Percentiles rank a stretch among this genome's conserved stretches.
Conservation (phyloP, 1,140 invertebrate species). For the Leptopilina boulardi region DNA sequence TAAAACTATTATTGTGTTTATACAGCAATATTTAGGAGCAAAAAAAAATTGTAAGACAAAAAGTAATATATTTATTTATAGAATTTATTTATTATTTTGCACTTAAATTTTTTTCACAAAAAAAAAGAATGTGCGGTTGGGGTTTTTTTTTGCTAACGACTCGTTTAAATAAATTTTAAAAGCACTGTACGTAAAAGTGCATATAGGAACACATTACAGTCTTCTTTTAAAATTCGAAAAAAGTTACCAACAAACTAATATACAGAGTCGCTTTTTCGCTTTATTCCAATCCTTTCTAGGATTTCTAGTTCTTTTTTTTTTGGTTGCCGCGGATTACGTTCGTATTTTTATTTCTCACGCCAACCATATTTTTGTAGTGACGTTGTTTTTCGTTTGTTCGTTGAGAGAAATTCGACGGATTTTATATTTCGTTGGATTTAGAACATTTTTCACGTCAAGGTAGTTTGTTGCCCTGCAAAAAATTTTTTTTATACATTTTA, state of each 20-base stretch:
- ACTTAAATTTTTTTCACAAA: neutral
- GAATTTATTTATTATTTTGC: too few species aligned
- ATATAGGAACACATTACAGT: neutral
- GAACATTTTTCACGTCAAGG: too few species aligned
- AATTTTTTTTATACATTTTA: too few species aligned
- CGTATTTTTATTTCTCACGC: conserved; percentile 24
- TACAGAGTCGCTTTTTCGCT: neutral
- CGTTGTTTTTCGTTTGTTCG: neutral
- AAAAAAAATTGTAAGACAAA: too few species aligned
- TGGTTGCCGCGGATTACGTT: neutral
- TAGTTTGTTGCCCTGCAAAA: too few species aligned
- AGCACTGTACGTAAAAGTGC: neutral
- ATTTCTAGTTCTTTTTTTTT: conserved; percentile 8
- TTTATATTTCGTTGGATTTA: neutral
- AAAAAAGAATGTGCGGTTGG: neutral
- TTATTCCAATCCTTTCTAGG: conserved; percentile 5
- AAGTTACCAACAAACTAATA: conserved; percentile 6
- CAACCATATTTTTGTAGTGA: neutral
- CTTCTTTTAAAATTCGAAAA: conserved; percentile 31
- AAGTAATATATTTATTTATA: too few species aligned
- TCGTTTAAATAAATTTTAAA: conserved; percentile 5
- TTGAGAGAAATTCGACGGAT: neutral
- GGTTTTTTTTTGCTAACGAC: neutral
- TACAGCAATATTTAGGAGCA: too few species aligned
- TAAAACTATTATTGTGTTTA: too few species aligned